Conservation (phyloP, 2,113 vertebrate genomes). For the Nothobranchius kuhntae region DNA sequence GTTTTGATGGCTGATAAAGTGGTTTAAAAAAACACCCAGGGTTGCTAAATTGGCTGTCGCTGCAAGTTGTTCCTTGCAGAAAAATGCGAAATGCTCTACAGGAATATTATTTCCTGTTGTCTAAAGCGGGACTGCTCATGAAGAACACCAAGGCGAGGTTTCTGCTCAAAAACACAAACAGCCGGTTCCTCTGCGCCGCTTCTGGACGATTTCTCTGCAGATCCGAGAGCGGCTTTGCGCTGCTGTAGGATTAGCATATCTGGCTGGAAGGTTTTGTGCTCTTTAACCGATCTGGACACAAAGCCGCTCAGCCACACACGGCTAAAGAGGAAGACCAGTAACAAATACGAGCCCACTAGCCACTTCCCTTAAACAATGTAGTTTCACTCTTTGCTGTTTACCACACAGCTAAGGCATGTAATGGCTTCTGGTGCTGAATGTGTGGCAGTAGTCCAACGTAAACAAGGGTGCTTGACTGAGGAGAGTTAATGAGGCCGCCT, state of each 20-base stretch:
- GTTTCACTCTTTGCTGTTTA: conserved; percentile 2
- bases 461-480: not conserved
- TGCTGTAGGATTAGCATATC: conserved; percentile 39
- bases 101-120: too few species aligned
- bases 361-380: conserved; percentile 3
- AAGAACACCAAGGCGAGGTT: too few species aligned
- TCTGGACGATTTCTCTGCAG: too few species aligned
- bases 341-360: conserved; percentile 11
- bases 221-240: not conserved
- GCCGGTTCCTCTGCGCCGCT: too few species aligned
- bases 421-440: not conserved
- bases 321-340: conserved; percentile 12
- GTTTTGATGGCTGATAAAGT: conserved; percentile 60
- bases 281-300: conserved; percentile 33
- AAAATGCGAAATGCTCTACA: too few species aligned
- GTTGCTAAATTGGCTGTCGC: conserved; percentile 58
- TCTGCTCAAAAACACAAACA: too few species aligned
- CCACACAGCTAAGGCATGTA: not conserved
- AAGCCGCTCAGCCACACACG: conserved; percentile 24
- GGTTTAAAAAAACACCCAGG: conserved; percentile 1
- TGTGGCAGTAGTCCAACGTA: not conserved
- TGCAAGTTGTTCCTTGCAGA: conserved; percentile 30
- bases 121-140: too few species aligned
- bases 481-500: conserved; percentile 26
- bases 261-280: conserved; percentile 35